These are phyloP conservation scores for Galeopterus variegatus DNA, from an alignment of 2,113 vertebrate genomes.

Conservation along the genomic window DNA sequence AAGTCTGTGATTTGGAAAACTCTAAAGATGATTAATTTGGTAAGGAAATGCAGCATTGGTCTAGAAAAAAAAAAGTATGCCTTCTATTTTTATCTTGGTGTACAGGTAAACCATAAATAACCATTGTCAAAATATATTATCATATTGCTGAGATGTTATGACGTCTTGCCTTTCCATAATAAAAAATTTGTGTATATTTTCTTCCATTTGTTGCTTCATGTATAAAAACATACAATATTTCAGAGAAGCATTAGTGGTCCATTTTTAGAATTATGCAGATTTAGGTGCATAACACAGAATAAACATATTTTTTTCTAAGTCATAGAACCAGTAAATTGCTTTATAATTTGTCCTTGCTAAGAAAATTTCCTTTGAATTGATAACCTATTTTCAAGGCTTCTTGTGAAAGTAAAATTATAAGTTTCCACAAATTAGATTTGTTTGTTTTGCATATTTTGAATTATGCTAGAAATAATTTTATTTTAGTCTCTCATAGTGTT, in stretches of 20 bases:
- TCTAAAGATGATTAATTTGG: slow-evolving; percentile 62
- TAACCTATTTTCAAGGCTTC: slow-evolving; percentile 54
- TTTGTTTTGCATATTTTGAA: slow-evolving; percentile 64
- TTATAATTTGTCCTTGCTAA: neutral
- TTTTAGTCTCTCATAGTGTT: neutral
- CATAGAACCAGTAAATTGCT: slow-evolving; percentile 64
- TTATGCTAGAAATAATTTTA: slow-evolving; percentile 64
- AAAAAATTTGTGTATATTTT: slow-evolving; percentile 54
- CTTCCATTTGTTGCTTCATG: slow-evolving; percentile 32
- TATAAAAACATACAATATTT: slow-evolving; percentile 7
- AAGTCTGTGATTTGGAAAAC: slow-evolving; percentile 34
- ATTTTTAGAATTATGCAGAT: slow-evolving; percentile 66
- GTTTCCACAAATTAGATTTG: slow-evolving; percentile 59
- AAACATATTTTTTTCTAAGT: slow-evolving; percentile 59
- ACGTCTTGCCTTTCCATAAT: slow-evolving; percentile 36
- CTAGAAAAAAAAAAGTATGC: slow-evolving; percentile 2
- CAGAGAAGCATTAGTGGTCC: neutral
- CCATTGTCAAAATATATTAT: slow-evolving; percentile 4
- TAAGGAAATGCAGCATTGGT: neutral
- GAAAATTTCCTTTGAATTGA: slow-evolving; percentile 50
- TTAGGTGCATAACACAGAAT: neutral
- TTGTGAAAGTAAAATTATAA: slow-evolving; percentile 56
- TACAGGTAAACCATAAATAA: neutral
- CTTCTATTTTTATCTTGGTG: slow-evolving; percentile 49
- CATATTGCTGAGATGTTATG: slow-evolving; percentile 44